Percentiles rank a stretch among this genome's conserved stretches.
These are phyloP conservation scores for Petrolisthes cinctipes DNA, from an alignment of 2,888 invertebrate genomes.

Conservation along the genomic window DNA sequence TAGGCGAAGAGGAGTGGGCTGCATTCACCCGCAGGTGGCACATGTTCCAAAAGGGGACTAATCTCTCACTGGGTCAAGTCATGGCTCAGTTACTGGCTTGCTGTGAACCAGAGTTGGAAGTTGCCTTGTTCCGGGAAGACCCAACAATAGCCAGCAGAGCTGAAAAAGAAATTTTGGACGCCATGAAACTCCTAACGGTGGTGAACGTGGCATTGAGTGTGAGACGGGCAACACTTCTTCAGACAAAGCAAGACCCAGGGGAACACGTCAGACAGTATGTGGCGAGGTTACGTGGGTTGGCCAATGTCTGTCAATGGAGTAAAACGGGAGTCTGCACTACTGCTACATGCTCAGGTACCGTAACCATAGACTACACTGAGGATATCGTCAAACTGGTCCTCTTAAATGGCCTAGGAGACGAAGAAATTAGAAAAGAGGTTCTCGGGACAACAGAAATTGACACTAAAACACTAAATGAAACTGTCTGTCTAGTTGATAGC, in stretches of 20 bases:
- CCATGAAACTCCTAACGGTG: conserved; percentile 30
- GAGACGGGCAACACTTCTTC: conserved; percentile 23
- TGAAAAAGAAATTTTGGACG: conserved; percentile 9
- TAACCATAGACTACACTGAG: conserved; percentile 6
- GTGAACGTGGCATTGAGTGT: conserved; percentile 37
- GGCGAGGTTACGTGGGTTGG: conserved; percentile 16
- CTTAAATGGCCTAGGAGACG: too few species aligned
- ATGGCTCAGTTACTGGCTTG: conserved; percentile 29
- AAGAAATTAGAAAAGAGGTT: too few species aligned
- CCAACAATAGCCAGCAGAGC: conserved; percentile 8
- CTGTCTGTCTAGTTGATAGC: too few species aligned
- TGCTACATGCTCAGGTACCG: conserved; percentile 1
- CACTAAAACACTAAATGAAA: too few species aligned
- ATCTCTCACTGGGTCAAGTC: conserved; percentile 3
- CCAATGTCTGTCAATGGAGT: conserved; percentile 37
- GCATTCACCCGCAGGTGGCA: conserved; percentile 32
- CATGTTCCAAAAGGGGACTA: conserved; percentile 6
- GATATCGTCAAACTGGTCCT: conserved; percentile 26
- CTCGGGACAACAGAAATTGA: too few species aligned
- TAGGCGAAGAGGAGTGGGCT: conserved; percentile 22
- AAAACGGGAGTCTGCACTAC: background rate
- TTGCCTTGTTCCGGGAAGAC: conserved; percentile 22
- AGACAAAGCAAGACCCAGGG: conserved; percentile 14
- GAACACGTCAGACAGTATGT: conserved; percentile 30
- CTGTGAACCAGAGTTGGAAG: conserved; percentile 32